Evolutionary conservation across 2,113 vertebrate species (phyloP).

Genomic region (Cyphomyrus discorhynchus): DNA sequence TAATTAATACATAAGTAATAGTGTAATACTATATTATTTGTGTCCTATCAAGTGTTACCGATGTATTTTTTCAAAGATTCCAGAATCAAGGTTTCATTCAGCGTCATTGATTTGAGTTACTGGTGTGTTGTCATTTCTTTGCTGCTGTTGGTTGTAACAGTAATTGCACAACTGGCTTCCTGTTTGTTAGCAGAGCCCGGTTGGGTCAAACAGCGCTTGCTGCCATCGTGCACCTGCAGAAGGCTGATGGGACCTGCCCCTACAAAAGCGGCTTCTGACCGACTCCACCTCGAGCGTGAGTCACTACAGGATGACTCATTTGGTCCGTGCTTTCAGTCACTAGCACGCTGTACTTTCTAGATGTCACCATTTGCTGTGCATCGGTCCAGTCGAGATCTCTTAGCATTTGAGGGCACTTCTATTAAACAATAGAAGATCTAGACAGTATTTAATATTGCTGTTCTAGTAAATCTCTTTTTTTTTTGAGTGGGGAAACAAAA

Average conservation of each 20-base stretch:
- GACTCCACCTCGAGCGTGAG: not conserved
- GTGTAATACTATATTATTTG: too few relatives aligned
- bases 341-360: not conserved
- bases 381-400: not conserved
- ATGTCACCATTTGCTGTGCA: not conserved
- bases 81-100: not conserved
- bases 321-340: not conserved
- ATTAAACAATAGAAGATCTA: not conserved
- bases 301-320: not conserved
- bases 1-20: too few relatives aligned
- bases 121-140: not conserved
- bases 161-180: not conserved
- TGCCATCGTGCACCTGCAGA: not conserved
- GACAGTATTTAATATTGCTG: not conserved
- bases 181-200: not conserved
- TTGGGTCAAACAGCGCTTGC: not conserved
- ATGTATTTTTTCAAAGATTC: not conserved
- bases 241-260: not conserved
- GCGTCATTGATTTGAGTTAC: not conserved
- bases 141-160: not conserved
- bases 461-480: not conserved
- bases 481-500: slow-evolving; percentile 34
- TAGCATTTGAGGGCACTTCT: not conserved
- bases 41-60: too few relatives aligned
- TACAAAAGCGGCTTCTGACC: not conserved